Evolutionary conservation across 2,888 invertebrate species (phyloP).

Genomic region (Perizoma flavofasciatum): DNA sequence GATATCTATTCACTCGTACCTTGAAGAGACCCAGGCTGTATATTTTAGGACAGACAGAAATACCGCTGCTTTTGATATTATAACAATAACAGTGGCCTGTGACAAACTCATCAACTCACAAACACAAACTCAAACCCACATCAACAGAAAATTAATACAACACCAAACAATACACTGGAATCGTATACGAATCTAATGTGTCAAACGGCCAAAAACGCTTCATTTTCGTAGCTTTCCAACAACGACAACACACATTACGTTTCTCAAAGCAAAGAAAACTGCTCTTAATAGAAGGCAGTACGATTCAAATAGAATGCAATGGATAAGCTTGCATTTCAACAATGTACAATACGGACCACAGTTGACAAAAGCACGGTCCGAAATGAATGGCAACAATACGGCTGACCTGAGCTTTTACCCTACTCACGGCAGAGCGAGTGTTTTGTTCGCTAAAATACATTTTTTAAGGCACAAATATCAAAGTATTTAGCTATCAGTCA

Average conservation of each 20-base stretch:
- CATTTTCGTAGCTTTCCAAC: slow-evolving; percentile 59
- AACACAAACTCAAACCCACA: slow-evolving; percentile 51
- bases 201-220: slow-evolving; percentile 61
- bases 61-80: not conserved
- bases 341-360: slow-evolving; percentile 35
- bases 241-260: slow-evolving; percentile 16
- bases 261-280: slow-evolving; percentile 17
- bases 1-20: no score
- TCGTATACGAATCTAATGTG: slow-evolving; percentile 52
- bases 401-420: slow-evolving; percentile 31
- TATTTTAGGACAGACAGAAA: no score
- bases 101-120: slow-evolving; percentile 30
- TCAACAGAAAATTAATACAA: slow-evolving; percentile 62
- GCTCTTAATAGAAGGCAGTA: slow-evolving; percentile 29
- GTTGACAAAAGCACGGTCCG: slow-evolving; percentile 40
- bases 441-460: slow-evolving; percentile 40
- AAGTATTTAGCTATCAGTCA: slow-evolving; percentile 19
- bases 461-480: slow-evolving; percentile 32
- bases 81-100: slow-evolving; percentile 21
- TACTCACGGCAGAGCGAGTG: slow-evolving; percentile 26
- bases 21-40: no score
- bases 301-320: slow-evolving; percentile 14
- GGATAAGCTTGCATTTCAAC: slow-evolving; percentile 29
- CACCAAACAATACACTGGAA: slow-evolving; percentile 53
- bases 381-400: slow-evolving; percentile 39